A percentile compares a stretch with the other conserved stretches of the same genome.
Conservation (phyloP, 2,113 vertebrate genomes). For the Heterotilapia buettikoferi region DNA sequence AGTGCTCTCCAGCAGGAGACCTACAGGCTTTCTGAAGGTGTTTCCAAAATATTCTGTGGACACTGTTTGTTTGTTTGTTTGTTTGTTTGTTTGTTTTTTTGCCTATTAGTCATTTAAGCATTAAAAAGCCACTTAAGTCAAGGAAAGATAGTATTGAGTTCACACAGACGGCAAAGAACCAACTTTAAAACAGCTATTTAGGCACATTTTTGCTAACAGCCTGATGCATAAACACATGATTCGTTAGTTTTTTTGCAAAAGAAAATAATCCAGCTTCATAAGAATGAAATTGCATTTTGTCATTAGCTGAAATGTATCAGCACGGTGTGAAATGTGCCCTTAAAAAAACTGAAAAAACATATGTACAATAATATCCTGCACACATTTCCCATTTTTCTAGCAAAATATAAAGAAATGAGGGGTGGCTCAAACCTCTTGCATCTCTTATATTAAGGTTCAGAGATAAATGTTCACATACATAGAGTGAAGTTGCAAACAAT, state of each 20-base stretch:
- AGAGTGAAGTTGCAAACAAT: neutral
- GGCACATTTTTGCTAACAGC: neutral
- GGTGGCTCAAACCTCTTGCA: neutral
- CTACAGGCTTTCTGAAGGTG: neutral
- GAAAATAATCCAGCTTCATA: accelerated
- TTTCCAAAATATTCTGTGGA: neutral
- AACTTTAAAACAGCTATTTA: neutral
- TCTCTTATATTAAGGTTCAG: neutral
- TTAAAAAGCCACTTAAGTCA: neutral
- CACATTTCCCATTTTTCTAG: neutral
- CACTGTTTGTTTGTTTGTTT: neutral
- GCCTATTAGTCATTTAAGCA: neutral
- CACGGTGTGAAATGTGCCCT: neutral
- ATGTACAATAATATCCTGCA: neutral
- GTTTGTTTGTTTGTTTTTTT: neutral
- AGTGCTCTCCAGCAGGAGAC: neutral
- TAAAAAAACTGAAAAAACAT: accelerated
- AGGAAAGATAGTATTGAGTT: accelerated
- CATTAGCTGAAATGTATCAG: neutral
- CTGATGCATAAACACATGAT: accelerated
- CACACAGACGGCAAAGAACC: accelerated
- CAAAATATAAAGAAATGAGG: neutral
- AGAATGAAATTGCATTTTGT: neutral
- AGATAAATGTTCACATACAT: neutral
- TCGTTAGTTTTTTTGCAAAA: accelerated